These are phyloP conservation scores for Platysternon megacephalum DNA, from an alignment of 2,113 vertebrate genomes.

Conservation along the genomic window DNA sequence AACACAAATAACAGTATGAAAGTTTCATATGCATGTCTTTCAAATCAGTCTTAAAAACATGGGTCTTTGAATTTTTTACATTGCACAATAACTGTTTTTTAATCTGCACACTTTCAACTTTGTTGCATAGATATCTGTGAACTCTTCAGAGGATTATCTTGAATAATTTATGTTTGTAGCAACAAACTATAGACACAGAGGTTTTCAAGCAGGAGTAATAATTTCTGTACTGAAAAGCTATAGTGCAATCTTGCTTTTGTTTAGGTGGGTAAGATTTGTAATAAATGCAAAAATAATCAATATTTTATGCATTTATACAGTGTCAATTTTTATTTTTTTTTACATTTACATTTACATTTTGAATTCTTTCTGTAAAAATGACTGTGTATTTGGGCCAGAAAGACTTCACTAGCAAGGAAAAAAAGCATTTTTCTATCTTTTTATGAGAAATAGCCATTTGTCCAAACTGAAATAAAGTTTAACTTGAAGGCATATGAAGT, in stretches of 20 bases:
- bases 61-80: neutral
- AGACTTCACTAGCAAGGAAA: neutral
- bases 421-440: neutral
- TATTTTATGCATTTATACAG: neutral
- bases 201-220: neutral
- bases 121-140: neutral
- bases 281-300: neutral
- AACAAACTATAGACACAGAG: neutral
- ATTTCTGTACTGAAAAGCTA: neutral
- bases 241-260: neutral
- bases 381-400: neutral
- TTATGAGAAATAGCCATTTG: neutral
- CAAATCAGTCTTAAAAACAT: neutral
- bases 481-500: no score
- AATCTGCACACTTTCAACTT: neutral
- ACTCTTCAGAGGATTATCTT: neutral
- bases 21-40: neutral
- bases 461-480: no score
- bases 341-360: neutral
- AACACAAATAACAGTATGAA: slow-evolving; percentile 11
- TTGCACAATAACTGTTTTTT: neutral
- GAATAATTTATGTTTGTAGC: slow-evolving; percentile 31
- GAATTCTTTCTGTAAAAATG: neutral
- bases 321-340: neutral
- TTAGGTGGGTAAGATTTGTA: no score